Percentiles rank a stretch among this genome's conserved stretches.
These are phyloP conservation scores for Scatophagus argus DNA, from an alignment of 2,113 vertebrate species.

Conservation along the genomic window DNA sequence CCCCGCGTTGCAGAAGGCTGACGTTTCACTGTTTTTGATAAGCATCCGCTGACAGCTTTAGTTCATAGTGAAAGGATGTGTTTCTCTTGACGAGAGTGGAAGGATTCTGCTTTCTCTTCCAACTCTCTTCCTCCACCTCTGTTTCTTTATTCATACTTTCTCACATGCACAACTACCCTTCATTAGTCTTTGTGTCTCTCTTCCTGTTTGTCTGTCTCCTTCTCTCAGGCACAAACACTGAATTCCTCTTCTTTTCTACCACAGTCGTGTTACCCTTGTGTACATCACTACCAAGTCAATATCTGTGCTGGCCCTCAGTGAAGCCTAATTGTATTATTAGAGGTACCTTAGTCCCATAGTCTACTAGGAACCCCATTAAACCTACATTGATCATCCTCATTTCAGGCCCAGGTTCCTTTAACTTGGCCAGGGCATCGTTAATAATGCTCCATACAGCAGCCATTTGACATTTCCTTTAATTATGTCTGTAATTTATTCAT, in stretches of 20 bases:
- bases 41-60: conserved; percentile 72
- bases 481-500: conserved; percentile 87
- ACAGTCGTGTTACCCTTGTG: conserved; percentile 33
- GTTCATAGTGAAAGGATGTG: conserved; percentile 64
- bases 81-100: conserved; percentile 57
- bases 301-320: conserved; percentile 49
- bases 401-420: conserved; percentile 71
- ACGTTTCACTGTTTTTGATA: conserved; percentile 66
- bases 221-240: conserved; percentile 24
- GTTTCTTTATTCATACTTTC: conserved; percentile 18
- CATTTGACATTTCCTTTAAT: conserved; percentile 87
- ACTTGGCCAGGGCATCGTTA: conserved; percentile 75
- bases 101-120: conserved; percentile 43
- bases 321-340: conserved; percentile 72
- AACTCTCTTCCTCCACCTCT: conserved; percentile 27
- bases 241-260: conserved; percentile 36
- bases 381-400: conserved; percentile 78
- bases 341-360: conserved; percentile 55
- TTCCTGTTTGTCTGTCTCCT: conserved; percentile 13
- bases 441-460: conserved; percentile 80
- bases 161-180: conserved; percentile 35
- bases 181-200: conserved; percentile 34
- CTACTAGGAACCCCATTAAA: conserved; percentile 75
- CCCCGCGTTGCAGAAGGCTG: conserved; percentile 47
- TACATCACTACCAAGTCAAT: conserved; percentile 44